Base-by-base conservation (phyloP, 2,797 vertebrate species). In the Sebastes cheni region DNA sequence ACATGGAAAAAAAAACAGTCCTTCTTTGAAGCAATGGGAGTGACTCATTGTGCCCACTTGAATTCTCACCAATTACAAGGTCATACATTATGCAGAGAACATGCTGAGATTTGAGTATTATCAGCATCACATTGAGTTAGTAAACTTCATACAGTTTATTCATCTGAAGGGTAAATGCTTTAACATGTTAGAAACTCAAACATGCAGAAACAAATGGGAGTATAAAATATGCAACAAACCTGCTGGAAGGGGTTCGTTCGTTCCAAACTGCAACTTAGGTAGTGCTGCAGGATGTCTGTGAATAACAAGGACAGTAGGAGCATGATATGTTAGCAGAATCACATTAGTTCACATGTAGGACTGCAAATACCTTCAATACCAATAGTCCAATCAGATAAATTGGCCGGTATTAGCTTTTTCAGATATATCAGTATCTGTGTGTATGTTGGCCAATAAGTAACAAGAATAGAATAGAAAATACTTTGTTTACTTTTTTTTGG, bases 181-280 rank as follows among this genome's bases (percentile, higher is more conserved):
- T 52, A 16, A 72, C 23, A 55, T 16, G 4, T 23, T 18, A 4
- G 20, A 72, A 56, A 50, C 18, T 8, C 1, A 56, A 66, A 27
- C 3, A 54, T 60, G 14, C 25, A 75, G 14, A 94, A 91, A 96
- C 94, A 94, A 20, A 34, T 42, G 14, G 7, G 7, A 39, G 36
- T 14, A 22, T 54, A 54, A 67, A 7, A 61, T 23, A 60, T 29
- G 16, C 34, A 70, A 90, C 93, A 56, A 85, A 95, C 94, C 94
- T 99, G 98, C 91, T 99, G 98, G 92, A 98, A 99, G 69, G 98
- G 98, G 93, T 99, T 99, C 77, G 93, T 83, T 75, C 96, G 96
- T 1, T 95, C 96, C 82, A 95, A 81, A 25, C 91, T 96, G 84
- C 98, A 99, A 75, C 93, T 94, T 6, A 99, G 95, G 89, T 99